Percentiles rank a stretch among this genome's conserved stretches.
Conservation (phyloP, 1,140 invertebrate genomes). For the Pseudomyrmex pallidus region DNA sequence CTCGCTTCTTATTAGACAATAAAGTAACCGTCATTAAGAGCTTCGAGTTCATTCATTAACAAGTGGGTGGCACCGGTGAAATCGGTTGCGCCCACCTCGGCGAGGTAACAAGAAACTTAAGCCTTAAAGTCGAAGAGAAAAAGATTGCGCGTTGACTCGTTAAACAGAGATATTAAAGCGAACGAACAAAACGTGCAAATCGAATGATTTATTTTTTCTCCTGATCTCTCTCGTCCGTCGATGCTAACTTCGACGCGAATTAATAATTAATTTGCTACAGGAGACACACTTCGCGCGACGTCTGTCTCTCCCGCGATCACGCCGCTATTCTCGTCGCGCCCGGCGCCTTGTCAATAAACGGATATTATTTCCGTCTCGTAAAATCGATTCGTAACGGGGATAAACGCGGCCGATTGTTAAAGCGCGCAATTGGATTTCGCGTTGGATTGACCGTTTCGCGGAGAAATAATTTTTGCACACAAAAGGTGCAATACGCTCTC, state of each 20-base stretch:
- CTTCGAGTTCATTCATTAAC: slow-evolving; percentile 13
- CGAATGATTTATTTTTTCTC: not conserved
- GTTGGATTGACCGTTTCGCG: not conserved
- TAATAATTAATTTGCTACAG: slow-evolving; percentile 30
- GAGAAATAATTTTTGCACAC: slow-evolving; percentile 12
- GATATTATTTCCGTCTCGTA: slow-evolving; percentile 24
- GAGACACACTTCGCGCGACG: not conserved
- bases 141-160: not conserved
- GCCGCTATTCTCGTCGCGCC: slow-evolving; percentile 25
- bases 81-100: not conserved
- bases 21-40: slow-evolving; percentile 33
- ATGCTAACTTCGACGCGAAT: slow-evolving; percentile 12
- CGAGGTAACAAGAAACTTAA: not conserved
- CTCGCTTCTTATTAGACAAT: not conserved
- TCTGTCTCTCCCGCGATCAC: not conserved
- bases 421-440: slow-evolving; percentile 1
- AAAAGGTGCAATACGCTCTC: not conserved
- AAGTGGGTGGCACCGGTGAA: not conserved
- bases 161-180: slow-evolving; percentile 8
- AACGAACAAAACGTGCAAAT: slow-evolving; percentile 9
- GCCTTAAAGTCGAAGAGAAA: not conserved
- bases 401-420: not conserved
- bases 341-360: slow-evolving; percentile 36
- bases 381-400: slow-evolving; percentile 27
- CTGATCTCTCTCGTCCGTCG: not conserved